Evolutionary conservation across 2,888 invertebrate genomes (phyloP), one percentile per base, ranked within the genome.

Genomic region (Microctonus brassicae): DNA sequence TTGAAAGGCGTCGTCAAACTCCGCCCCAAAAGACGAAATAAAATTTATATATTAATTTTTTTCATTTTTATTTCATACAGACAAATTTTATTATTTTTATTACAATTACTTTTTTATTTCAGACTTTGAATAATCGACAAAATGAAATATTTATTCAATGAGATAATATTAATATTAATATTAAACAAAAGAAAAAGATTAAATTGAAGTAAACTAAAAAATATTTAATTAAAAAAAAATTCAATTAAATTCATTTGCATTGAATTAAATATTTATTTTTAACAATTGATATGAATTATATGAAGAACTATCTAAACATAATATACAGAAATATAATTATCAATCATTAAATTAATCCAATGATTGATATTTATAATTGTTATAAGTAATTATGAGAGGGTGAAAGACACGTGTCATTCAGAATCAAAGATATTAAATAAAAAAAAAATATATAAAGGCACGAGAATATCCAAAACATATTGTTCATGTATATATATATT

Each of bases 331-430:
- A 36, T 10, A 36, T 2, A 47, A 47, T 17, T n/a, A 47, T 47
- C 13, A 13, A 39, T 11, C 6, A 47, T 7, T n/a, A 47, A 42
- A 67, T 70, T 47, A 64, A 73, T 66, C 66, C 53, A 47, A 42
- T 69, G 4, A 17, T 13, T 36, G 24, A 66, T 26, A 20, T n/a
- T n/a, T n/a, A n/a, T n/a, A n/a, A n/a, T n/a, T n/a, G n/a, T n/a
- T n/a, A 39, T 57, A 29, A 13, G n/a, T 42, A 13, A 58, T 33
- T 17, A 11, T 72, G 72, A 62, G 60, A n/a, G 74, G 70, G 75
- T 74, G 62, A 66, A 39, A 69, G 36, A 57, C 68, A 74, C 73
- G 62, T 52, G 66, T 70, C 60, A 71, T 68, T 66, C 55, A 61
- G 42, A 39, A 57, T 42, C 22, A 17, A 39, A 70, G 34, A 53